A percentile compares a stretch with the other conserved stretches of the same genome.
phyloP scores from a whole-genome alignment of 1,140 invertebrate genomes.

The Brachystomella parvula region DNA sequence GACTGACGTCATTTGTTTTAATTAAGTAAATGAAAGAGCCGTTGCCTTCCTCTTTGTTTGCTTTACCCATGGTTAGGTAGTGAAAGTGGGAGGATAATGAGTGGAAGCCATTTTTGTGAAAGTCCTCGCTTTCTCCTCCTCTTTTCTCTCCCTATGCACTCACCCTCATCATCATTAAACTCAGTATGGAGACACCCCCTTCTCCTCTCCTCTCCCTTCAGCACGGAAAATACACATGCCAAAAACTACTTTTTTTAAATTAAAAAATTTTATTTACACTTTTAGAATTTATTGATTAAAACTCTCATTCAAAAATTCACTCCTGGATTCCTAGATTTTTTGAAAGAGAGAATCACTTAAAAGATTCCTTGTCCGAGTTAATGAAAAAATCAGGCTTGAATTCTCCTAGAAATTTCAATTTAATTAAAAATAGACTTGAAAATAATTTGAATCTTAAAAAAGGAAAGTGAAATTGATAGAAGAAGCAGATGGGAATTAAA shows the following conservation, averaged over 20 bases:
- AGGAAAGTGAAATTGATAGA: no score
- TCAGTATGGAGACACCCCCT: background rate
- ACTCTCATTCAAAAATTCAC: background rate
- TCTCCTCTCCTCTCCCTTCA: background rate
- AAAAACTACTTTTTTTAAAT: background rate
- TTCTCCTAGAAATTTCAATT: background rate
- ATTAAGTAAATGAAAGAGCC: no score
- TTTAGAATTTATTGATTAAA: no score
- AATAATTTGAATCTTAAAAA: background rate
- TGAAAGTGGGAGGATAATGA: background rate
- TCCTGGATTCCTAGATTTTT: background rate
- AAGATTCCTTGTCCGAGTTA: background rate
- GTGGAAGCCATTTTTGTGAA: background rate
- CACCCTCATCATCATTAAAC: conserved; percentile 8
- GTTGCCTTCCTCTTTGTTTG: no score
- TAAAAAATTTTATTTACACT: no score
- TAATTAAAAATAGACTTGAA: background rate
- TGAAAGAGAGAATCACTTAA: background rate
- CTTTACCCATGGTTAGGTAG: no score
- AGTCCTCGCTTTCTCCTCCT: background rate
- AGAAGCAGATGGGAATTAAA: no score
- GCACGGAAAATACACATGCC: background rate
- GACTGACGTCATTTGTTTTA: no score
- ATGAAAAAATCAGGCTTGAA: background rate
- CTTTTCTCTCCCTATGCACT: background rate